Conservation (phyloP, 2,113 vertebrate species). For the Pungitius pungitius region DNA sequence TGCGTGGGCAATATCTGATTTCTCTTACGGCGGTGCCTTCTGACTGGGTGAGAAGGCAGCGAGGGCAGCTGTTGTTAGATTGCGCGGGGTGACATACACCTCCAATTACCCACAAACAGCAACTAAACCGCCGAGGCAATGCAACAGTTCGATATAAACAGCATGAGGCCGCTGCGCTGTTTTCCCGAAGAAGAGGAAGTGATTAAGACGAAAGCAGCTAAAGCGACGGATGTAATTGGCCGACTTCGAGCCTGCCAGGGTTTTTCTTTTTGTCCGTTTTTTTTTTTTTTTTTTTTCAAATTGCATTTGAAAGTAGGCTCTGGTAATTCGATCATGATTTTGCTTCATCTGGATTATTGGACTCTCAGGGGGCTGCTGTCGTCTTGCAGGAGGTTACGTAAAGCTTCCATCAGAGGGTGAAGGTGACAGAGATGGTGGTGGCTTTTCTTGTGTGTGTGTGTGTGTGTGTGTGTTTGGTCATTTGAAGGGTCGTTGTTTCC, state of each 20-base stretch:
- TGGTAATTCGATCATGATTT: constrained; percentile 61
- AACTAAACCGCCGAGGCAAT: constrained; percentile 30
- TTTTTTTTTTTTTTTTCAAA: constrained; percentile 34
- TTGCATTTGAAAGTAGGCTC: constrained; percentile 37
- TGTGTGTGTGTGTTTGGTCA: not conserved
- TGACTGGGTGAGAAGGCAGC: constrained; percentile 9
- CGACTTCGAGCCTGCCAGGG: constrained; percentile 30
- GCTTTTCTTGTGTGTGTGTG: constrained; percentile 4
- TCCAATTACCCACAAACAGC: constrained; percentile 53
- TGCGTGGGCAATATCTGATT: constrained; percentile 38
- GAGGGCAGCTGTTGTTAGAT: not conserved
- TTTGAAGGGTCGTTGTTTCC: constrained; percentile 21
- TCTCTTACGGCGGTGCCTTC: constrained; percentile 5
- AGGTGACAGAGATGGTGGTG: not conserved
- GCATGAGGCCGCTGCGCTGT: constrained; percentile 32
- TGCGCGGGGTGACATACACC: constrained; percentile 35
- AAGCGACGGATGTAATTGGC: constrained; percentile 29
- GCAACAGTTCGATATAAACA: constrained; percentile 49
- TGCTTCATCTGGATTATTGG: constrained; percentile 43
- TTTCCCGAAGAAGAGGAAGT: constrained; percentile 21
- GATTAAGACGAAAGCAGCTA: constrained; percentile 37
- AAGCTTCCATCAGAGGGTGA: constrained; percentile 26
- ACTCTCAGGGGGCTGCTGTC: constrained; percentile 31
- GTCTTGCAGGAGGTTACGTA: constrained; percentile 25
- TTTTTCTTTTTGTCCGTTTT: constrained; percentile 3